Evolutionary conservation across 2,888 invertebrate genomes (phyloP).

Genomic region (Plutella xylostella): DNA sequence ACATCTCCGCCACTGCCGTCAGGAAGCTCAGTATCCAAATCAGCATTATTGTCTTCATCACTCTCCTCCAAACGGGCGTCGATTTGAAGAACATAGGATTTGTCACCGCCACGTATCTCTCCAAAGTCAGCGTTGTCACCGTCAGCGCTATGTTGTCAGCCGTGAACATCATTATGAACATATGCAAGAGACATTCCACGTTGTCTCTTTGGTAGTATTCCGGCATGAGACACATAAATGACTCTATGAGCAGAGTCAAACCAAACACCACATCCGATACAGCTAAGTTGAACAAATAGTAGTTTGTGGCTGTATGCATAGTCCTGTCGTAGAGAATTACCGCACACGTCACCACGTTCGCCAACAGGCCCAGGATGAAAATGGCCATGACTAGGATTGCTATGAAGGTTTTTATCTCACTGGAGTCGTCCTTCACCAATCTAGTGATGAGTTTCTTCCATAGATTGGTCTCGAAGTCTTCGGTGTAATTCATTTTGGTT

Average conservation of each 20-base stretch:
- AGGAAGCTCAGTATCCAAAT: neutral
- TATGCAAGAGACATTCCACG: constrained; percentile 34
- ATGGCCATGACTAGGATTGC: no score
- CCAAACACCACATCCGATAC: constrained; percentile 45
- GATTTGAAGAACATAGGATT: neutral
- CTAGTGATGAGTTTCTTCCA: no score
- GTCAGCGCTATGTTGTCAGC: constrained; percentile 42
- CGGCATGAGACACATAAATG: neutral
- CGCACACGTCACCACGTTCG: constrained; percentile 50
- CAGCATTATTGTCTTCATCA: neutral
- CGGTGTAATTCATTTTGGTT: no score
- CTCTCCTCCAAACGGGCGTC: neutral
- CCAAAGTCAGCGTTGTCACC: neutral
- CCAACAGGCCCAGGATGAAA: constrained; percentile 33
- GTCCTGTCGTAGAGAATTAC: constrained; percentile 44
- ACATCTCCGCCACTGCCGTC: neutral
- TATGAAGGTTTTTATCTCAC: no score
- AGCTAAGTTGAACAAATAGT: constrained; percentile 48
- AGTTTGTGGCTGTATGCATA: constrained; percentile 54
- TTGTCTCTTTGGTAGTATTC: constrained; percentile 21
- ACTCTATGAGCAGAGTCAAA: constrained; percentile 28
- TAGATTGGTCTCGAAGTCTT: no score
- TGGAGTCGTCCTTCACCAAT: no score
- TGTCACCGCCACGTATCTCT: neutral
- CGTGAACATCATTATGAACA: constrained; percentile 29